These are phyloP conservation scores for Boloria euphrosyne DNA, from an alignment of 2,888 invertebrate genomes.

Conservation along the genomic window DNA sequence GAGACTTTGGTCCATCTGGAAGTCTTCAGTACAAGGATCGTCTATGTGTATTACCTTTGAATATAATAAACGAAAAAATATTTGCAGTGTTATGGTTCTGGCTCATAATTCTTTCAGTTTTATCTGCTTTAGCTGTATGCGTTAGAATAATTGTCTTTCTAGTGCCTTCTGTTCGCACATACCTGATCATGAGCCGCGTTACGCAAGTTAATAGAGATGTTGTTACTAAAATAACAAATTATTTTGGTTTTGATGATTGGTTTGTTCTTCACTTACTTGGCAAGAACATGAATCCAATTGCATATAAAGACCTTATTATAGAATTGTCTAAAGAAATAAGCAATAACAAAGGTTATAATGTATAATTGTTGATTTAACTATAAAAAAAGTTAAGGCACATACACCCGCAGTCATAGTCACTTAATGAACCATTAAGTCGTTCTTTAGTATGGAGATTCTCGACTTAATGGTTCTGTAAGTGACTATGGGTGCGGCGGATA, in stretches of 20 bases:
- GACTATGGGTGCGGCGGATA: too few relatives aligned
- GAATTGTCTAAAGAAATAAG: conserved; percentile 74
- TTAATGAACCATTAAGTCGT: too few relatives aligned
- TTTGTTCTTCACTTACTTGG: conserved; percentile 89
- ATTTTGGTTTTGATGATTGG: conserved; percentile 87
- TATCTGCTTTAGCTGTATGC: conserved; percentile 84
- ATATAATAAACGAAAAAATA: conserved; percentile 91
- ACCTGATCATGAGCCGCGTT: conserved; percentile 84
- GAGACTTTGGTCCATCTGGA: conserved; percentile 84
- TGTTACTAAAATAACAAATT: conserved; percentile 77
- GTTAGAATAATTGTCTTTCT: conserved; percentile 84
- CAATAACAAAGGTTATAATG: conserved; percentile 53
- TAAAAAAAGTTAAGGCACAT: too few relatives aligned
- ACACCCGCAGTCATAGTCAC: too few relatives aligned
- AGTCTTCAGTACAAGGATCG: conserved; percentile 81
- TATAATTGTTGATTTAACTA: conserved; percentile 46
- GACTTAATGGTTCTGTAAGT: too few relatives aligned
- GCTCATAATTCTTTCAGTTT: conserved; percentile 84
- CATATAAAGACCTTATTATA: conserved; percentile 84
- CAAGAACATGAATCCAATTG: conserved; percentile 87
- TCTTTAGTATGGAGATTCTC: too few relatives aligned
- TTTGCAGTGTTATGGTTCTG: conserved; percentile 89
- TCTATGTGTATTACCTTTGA: conserved; percentile 89
- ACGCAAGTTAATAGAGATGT: conserved; percentile 77
- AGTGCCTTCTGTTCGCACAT: conserved; percentile 81